Evolutionary conservation across 2,888 invertebrate genomes (phyloP), one percentile per base, ranked within the genome.

Genomic region (Drosophila percnosoma): DNA sequence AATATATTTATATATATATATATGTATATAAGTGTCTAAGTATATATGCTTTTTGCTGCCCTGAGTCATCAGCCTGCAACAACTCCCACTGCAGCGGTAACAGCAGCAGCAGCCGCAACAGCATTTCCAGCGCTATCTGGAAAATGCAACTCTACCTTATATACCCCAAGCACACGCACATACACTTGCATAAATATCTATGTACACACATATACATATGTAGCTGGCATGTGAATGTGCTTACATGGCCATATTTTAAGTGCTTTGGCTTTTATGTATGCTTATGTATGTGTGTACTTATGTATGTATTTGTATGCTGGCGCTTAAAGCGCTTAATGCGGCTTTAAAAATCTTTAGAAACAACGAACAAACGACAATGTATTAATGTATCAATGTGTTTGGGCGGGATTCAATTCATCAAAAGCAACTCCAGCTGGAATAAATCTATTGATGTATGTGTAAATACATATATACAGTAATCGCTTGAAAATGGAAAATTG

Each of bases 251-350:
- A 88, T 88, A 79, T 84, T 88, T 83, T 86, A 83, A 88, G 76
- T 81, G 78, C 76, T 80, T 66, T 68, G 57, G 54, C 45, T 24
- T 24, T 74, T 42, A 18, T 59, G 31, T 72, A 21, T 29, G 59
- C 49, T 31, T 45, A 24, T 45, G 21, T 4, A 2, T 45, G 45
- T 4, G 7, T 45, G 45, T 21, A 24, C 10, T 4, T 24, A 36
- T 36, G 54, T 27, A 38, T 38, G 11, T 18, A 18, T 24, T 15
- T 24, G 11, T 24, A 0, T 31, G 42, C 51, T 40, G 55, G 49
- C 69, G 80, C 88, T 84, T 84, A 77, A 84, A 84, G 87, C 80
- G 87, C 89, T 89, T 86, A 86, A 89, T 87, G 78, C 83, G 85
- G 87, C 85, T 89, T 86, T 86, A 84, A 89, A 82, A 88, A 86